A percentile compares a stretch with the other conserved stretches of the same genome.
Evolutionary conservation across 2,888 invertebrate species (phyloP).

Genomic region (Diadromus collaris): DNA sequence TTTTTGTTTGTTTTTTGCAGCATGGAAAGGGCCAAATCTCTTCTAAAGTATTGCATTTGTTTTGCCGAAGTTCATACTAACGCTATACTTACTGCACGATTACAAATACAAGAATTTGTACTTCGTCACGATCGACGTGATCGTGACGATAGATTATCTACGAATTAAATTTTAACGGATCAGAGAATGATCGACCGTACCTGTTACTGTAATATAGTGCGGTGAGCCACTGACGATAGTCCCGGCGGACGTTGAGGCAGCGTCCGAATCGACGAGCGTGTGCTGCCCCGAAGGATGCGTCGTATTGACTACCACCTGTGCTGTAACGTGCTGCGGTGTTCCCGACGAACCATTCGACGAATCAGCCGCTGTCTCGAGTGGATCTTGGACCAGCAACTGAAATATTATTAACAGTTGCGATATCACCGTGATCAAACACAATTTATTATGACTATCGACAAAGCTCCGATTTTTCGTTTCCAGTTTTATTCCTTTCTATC

Average conservation of each 20-base stretch:
- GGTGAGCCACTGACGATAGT: constrained; percentile 80
- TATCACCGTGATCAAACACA: background rate
- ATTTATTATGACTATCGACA: background rate
- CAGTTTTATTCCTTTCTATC: background rate
- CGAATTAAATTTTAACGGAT: background rate
- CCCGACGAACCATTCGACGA: constrained; percentile 83
- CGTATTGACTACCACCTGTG: constrained; percentile 80
- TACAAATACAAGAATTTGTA: background rate
- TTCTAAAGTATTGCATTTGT: constrained; percentile 68
- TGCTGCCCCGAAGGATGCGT: constrained; percentile 80
- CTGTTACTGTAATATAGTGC: constrained; percentile 88
- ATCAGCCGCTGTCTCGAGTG: constrained; percentile 82
- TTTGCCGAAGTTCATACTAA: constrained; percentile 4
- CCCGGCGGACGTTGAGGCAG: constrained; percentile 81
- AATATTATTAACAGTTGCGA: constrained; percentile 66
- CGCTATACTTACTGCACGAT: constrained; percentile 1
- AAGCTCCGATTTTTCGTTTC: background rate
- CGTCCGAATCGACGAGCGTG: constrained; percentile 80
- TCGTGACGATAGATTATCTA: background rate
- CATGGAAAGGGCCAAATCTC: constrained; percentile 73
- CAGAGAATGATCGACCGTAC: constrained; percentile 77
- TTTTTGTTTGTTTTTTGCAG: constrained; percentile 65
- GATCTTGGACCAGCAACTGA: constrained; percentile 78
- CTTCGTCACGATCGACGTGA: background rate
- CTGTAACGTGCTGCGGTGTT: constrained; percentile 79